Percentiles rank a stretch among this genome's conserved stretches.
Evolutionary conservation across 2,113 vertebrate genomes (phyloP).

Genomic region (Charina bottae): DNA sequence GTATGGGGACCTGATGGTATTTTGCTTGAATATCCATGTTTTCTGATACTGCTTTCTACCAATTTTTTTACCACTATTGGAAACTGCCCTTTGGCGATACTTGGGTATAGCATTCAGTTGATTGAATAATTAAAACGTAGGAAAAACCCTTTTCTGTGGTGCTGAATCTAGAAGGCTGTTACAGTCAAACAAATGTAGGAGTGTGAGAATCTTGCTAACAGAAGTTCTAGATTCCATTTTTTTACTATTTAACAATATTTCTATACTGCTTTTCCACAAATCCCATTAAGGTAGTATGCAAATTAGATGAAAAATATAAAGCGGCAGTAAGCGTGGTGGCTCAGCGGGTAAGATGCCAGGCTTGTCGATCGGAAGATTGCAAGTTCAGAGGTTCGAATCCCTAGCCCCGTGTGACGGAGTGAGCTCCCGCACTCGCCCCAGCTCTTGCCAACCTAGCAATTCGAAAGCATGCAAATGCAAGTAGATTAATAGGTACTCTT

Average conservation of each 20-base stretch:
- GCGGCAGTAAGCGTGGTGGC: no score
- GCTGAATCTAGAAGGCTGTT: neutral
- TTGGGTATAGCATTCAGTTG: neutral
- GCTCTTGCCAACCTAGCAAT: no score
- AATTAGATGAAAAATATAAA: neutral
- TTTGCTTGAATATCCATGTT: neutral
- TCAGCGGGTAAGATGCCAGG: no score
- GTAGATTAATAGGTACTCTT: no score
- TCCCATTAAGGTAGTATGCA: neutral
- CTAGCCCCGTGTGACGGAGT: no score
- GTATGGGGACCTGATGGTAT: neutral
- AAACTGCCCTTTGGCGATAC: neutral
- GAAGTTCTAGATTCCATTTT: neutral
- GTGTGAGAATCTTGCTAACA: neutral
- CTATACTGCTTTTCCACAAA: neutral
- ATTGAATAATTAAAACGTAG: neutral
- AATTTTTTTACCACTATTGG: neutral
- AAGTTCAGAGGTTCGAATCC: no score
- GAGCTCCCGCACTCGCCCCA: no score
- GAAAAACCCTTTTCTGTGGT: neutral
- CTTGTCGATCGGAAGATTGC: no score
- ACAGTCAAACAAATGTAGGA: neutral
- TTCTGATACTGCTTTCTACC: neutral
- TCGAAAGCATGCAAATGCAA: no score
- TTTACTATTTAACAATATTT: neutral